These are phyloP conservation scores for Phodopus roborovskii DNA, from an alignment of 2,113 vertebrate genomes.

Conservation along the genomic window DNA sequence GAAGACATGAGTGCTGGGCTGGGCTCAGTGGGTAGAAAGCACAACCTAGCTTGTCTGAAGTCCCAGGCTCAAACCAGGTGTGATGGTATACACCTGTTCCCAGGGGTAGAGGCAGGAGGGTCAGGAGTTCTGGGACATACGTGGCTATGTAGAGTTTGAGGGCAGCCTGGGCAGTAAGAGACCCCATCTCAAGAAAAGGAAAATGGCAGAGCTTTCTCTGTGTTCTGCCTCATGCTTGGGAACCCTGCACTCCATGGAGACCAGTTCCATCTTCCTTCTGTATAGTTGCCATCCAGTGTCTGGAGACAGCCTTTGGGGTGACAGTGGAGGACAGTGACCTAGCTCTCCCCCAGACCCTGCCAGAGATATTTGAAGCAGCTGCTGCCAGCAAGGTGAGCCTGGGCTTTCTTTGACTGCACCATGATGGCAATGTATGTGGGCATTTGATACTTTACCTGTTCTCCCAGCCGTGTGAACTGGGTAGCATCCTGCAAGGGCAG, in stretches of 20 bases:
- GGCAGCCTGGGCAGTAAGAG: neutral
- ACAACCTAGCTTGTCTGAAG: neutral
- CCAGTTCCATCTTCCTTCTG: accelerated
- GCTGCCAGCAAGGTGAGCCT: slow-evolving; percentile 86
- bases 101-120: no score
- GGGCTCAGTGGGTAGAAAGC: neutral
- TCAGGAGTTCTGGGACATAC: neutral
- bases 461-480: neutral
- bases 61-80: accelerated
- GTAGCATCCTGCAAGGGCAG: accelerated
- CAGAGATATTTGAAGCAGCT: slow-evolving; percentile 91
- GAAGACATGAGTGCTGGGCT: neutral
- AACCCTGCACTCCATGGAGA: neutral
- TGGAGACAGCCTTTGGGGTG: slow-evolving; percentile 96
- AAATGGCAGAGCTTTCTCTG: no score
- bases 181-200: neutral
- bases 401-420: neutral
- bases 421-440: neutral
- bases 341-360: slow-evolving; percentile 90
- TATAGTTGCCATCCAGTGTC: slow-evolving; percentile 96
- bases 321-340: slow-evolving; percentile 92
- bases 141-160: neutral
- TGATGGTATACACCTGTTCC: neutral
- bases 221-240: neutral
- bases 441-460: neutral